phyloP scores from a whole-genome alignment of 2,888 invertebrate genomes.

The Tanaodytes sp. region DNA sequence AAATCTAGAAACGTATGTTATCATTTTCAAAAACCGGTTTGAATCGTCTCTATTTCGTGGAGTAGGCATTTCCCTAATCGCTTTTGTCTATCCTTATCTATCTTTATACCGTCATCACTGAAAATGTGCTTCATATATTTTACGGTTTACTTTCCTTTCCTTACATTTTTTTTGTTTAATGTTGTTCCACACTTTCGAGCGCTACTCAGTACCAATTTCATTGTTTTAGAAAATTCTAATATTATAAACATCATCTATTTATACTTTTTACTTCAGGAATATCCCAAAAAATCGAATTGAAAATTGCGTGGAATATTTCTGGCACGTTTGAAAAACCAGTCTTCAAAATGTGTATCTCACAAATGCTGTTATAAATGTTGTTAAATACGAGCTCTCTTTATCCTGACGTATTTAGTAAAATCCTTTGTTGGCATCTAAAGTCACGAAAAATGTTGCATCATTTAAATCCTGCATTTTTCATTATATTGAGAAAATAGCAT shows the following conservation, averaged over 20 bases:
- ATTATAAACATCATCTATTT: slow-evolving; percentile 61
- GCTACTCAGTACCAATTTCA: slow-evolving; percentile 21
- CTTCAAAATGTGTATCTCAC: slow-evolving; percentile 59
- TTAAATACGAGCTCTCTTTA: slow-evolving; percentile 54
- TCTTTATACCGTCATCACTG: slow-evolving; percentile 30
- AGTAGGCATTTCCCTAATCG: slow-evolving; percentile 30
- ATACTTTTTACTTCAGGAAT: slow-evolving; percentile 55
- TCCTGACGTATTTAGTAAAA: slow-evolving; percentile 53
- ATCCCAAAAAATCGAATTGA: slow-evolving; percentile 55
- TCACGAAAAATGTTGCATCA: slow-evolving; percentile 12
- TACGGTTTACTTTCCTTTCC: slow-evolving; percentile 12
- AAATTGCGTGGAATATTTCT: slow-evolving; percentile 59
- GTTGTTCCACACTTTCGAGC: slow-evolving; percentile 29
- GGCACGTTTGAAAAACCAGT: slow-evolving; percentile 59
- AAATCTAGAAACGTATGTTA: slow-evolving; percentile 59
- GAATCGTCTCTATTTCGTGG: slow-evolving; percentile 32
- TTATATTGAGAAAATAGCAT: too few relatives aligned
- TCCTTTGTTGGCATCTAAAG: slow-evolving; percentile 56
- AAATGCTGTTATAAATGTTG: slow-evolving; percentile 60
- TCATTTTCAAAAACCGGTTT: slow-evolving; percentile 52
- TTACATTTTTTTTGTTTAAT: slow-evolving; percentile 30
- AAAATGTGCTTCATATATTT: slow-evolving; percentile 40
- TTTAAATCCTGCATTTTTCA: slow-evolving; percentile 42
- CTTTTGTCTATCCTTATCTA: slow-evolving; percentile 42
- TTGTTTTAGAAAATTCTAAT: slow-evolving; percentile 28